Base-by-base conservation (phyloP, 2,888 invertebrate genomes). In the Rhaphigaster nebulosa region DNA sequence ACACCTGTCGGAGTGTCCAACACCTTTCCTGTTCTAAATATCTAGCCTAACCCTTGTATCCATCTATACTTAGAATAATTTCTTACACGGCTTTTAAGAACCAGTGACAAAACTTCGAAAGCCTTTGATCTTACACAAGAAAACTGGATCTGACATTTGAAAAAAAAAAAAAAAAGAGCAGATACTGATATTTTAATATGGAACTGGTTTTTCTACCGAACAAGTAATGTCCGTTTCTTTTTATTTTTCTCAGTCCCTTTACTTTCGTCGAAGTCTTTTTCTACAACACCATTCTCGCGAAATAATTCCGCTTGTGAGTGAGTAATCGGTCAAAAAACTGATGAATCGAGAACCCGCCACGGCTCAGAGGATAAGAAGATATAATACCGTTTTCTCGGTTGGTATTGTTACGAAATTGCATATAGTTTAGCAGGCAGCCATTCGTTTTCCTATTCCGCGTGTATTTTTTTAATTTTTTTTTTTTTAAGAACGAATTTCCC, bases 91-190 rank as follows among this genome's bases (percentile, higher is more conserved):
- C n/a, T 23, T 29, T 76, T 10, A 38, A 38, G 70, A 76, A 76
- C 70, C 38, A 18, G 34, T 76, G 34, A 76, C 34, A 5, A 76
- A 76, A 76, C 38, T 38, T 38, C 70, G 20, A 76, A 38, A 76
- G 70, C 70, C 20, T 65, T 65, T 41, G 10, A 80, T 41, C 38
- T 84, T 84, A 84, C 84, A 84, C 84, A 84, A 84, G 84, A 45
- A 84, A 50, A 50, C 84, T 50, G 41, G 84, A 84, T 45, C 84
- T 84, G 84, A 84, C 84, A 84, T 84, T 84, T 84, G 20, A n/a
- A 50, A 50, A 45, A 84, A 8, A 41, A 80, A 80, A n/a, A 84
- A 84, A 45, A n/a, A 45, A 12, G n/a, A 84, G 38, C 34, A 29
- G 84, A 45, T 45, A 84, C 84, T 45, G 84, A 84, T 84, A 84